These are phyloP conservation scores for Achroia grisella DNA, from an alignment of 1,140 invertebrate genomes.

Conservation along the genomic window DNA sequence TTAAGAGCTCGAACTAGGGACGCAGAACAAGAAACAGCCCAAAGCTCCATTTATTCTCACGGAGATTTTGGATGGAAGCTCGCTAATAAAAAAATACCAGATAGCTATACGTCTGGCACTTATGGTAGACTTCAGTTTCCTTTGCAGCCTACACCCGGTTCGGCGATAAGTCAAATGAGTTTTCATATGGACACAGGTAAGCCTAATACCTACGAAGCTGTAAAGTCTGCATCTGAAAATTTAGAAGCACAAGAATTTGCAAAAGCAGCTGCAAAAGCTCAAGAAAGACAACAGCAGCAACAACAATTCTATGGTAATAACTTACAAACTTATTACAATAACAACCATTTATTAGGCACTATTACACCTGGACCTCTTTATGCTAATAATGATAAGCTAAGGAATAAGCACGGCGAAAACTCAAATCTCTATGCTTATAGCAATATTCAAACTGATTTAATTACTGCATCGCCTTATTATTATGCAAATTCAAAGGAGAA, in stretches of 20 bases:
- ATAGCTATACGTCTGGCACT: conserved; percentile 29
- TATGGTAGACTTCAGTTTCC: conserved; percentile 36
- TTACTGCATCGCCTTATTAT: conserved; percentile 50
- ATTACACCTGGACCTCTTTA: conserved; percentile 15
- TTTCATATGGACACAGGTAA: conserved; percentile 59
- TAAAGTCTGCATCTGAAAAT: conserved; percentile 40
- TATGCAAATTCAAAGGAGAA: conserved; percentile 37
- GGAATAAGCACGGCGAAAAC: conserved; percentile 32
- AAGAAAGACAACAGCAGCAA: conserved; percentile 55
- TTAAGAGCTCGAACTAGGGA: conserved; percentile 32
- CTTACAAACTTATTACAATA: conserved; percentile 14
- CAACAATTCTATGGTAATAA: conserved; percentile 28
- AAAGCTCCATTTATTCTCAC: conserved; percentile 50
- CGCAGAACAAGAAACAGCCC: conserved; percentile 33
- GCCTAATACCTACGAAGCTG: conserved; percentile 47
- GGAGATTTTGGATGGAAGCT: conserved; percentile 70
- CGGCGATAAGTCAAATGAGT: conserved; percentile 51
- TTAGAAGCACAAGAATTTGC: conserved; percentile 59
- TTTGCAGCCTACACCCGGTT: conserved; percentile 25
- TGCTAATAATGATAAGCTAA: conserved; percentile 34
- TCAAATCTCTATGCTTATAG: conserved; percentile 28
- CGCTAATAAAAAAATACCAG: conserved; percentile 47
- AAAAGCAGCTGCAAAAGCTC: conserved; percentile 60
- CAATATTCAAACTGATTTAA: conserved; percentile 42
- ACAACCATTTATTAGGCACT: conserved; percentile 14